phyloP scores from a whole-genome alignment of 2,888 invertebrate species.

The Nebria brevicollis region DNA sequence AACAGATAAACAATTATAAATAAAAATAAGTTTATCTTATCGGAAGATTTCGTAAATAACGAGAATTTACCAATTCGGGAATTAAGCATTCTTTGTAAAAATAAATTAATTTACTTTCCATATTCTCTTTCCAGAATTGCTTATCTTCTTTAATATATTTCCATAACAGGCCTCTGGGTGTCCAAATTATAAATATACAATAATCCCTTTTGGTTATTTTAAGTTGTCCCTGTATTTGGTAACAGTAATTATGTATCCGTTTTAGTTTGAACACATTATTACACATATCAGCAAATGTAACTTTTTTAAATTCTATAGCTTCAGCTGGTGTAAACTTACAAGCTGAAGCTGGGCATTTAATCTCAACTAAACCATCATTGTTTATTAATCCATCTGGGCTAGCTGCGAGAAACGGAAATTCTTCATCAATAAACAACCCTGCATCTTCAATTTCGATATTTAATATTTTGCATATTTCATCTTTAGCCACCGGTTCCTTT shows the following conservation, averaged over 20 bases:
- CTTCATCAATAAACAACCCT: neutral
- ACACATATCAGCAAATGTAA: neutral
- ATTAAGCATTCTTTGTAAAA: neutral
- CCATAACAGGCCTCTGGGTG: slow-evolving; percentile 2
- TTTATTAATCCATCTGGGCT: slow-evolving; percentile 4
- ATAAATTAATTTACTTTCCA: slow-evolving; percentile 4
- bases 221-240: slow-evolving; percentile 4
- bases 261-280: neutral
- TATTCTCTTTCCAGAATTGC: neutral
- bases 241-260: neutral
- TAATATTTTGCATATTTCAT: neutral
- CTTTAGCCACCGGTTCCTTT: slow-evolving; percentile 4
- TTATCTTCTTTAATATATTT: neutral
- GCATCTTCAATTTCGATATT: slow-evolving; percentile 12
- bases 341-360: slow-evolving; percentile 12
- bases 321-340: slow-evolving; percentile 4
- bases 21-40: neutral
- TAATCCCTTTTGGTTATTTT: slow-evolving; percentile 4
- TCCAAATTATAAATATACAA: slow-evolving; percentile 12
- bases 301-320: slow-evolving; percentile 1
- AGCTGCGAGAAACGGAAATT: neutral
- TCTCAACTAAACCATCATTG: slow-evolving; percentile 14
- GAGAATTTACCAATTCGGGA: slow-evolving; percentile 5
- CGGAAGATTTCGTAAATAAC: neutral
- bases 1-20: too few relatives aligned